Percentiles rank a stretch among this genome's conserved stretches.
phyloP scores from a whole-genome alignment of 1,140 invertebrate species.

The Leptinotarsa defecta region DNA sequence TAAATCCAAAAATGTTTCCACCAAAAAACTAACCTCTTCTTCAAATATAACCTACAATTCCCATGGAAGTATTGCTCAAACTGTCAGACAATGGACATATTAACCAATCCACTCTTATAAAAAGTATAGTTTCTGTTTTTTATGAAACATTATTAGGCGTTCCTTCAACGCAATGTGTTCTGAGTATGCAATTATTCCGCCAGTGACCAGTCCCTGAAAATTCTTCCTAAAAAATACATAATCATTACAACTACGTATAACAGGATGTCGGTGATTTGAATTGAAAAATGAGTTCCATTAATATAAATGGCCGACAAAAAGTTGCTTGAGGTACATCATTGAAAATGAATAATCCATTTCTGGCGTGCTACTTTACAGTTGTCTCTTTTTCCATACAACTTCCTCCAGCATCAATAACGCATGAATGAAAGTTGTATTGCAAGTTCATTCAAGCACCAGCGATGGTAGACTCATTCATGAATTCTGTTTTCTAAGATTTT shows the following conservation, averaged over 20 bases:
- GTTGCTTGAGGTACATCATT: background rate
- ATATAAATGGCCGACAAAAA: conserved; percentile 6
- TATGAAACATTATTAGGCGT: no score
- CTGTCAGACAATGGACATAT: no score
- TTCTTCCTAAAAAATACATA: conserved; percentile 1
- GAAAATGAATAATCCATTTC: background rate
- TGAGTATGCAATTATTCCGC: background rate
- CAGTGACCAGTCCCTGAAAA: background rate
- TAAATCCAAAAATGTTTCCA: no score
- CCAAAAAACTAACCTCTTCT: no score
- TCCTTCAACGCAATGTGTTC: no score
- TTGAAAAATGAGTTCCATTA: conserved; percentile 3
- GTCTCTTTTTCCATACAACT: background rate
- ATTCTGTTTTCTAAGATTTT: no score
- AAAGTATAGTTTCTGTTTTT: no score
- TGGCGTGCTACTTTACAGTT: background rate
- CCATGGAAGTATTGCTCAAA: no score
- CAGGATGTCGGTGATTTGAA: conserved; percentile 14
- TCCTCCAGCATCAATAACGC: background rate
- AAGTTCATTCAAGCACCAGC: background rate
- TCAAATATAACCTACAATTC: no score
- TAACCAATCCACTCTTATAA: no score
- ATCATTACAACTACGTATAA: background rate
- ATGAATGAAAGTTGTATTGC: background rate
- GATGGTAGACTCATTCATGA: no score